Evolutionary conservation across 2,113 vertebrate genomes (phyloP).

Genomic region (Scalopus aquaticus): DNA sequence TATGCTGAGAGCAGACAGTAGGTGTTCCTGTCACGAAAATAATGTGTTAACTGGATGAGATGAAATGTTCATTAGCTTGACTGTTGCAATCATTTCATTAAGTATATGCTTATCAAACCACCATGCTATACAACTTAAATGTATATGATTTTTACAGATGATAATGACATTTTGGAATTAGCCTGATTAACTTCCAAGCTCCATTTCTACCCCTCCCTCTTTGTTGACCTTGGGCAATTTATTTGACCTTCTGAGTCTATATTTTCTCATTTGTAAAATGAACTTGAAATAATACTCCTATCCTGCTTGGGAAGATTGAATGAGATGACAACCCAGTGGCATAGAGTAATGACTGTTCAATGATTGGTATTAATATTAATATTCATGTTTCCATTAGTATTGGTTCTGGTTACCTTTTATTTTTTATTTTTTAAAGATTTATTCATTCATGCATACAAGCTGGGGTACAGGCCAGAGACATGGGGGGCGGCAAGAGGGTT

Average conservation of each 20-base stretch:
- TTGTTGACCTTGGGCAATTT: neutral
- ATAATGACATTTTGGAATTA: neutral
- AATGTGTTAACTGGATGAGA: neutral
- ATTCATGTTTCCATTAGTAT: neutral
- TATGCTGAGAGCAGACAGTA: neutral
- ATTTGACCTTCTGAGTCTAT: neutral
- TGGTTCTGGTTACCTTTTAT: neutral
- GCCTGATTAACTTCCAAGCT: neutral
- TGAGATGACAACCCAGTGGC: neutral
- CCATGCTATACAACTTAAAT: neutral
- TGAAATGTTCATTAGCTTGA: neutral
- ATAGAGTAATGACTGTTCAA: neutral
- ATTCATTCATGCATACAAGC: too few relatives aligned
- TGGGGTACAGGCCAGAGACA: too few relatives aligned
- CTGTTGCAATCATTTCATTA: neutral
- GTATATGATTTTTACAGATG: neutral
- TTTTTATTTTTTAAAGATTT: too few relatives aligned
- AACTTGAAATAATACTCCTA: neutral
- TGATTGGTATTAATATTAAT: neutral
- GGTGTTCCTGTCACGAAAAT: neutral
- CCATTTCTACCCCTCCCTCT: neutral
- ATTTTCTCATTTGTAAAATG: constrained; percentile 7
- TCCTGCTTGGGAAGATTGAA: neutral
- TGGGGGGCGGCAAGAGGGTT: too few relatives aligned
- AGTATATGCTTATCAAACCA: neutral